These are phyloP conservation scores for Pituophis catenifer DNA, from an alignment of 2,113 vertebrate genomes.

Conservation along the genomic window DNA sequence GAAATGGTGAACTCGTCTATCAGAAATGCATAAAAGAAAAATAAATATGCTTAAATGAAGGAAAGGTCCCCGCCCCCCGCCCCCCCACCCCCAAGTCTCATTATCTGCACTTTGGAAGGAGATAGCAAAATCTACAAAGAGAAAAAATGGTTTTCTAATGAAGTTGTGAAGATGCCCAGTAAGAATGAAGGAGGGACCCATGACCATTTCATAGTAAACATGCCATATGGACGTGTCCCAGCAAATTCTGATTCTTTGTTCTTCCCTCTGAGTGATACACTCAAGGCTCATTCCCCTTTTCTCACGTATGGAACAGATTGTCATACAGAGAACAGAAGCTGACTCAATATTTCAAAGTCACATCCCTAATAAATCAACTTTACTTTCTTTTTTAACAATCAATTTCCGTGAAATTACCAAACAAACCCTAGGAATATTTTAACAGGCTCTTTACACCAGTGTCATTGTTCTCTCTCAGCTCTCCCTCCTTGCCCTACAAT, in stretches of 20 bases:
- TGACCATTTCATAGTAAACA: background rate
- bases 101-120: background rate
- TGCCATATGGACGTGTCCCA: background rate
- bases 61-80: background rate
- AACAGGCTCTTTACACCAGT: slow-evolving; percentile 25
- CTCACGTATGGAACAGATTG: background rate
- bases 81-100: background rate
- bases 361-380: background rate
- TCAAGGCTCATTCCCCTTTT: background rate
- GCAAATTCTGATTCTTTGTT: background rate
- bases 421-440: slow-evolving; percentile 28
- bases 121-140: background rate
- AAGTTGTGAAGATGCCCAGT: background rate
- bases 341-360: slow-evolving; percentile 14
- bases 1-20: background rate
- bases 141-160: background rate
- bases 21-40: background rate
- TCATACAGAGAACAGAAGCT: background rate
- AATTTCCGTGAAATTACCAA: background rate
- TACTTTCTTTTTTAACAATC: slow-evolving; percentile 11
- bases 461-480: background rate
- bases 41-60: background rate
- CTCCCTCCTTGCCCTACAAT: slow-evolving; percentile 4
- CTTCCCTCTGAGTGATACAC: background rate
- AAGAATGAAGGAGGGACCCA: background rate